phyloP scores from a whole-genome alignment of 2,888 invertebrate species.

The Leuctra nigra region DNA sequence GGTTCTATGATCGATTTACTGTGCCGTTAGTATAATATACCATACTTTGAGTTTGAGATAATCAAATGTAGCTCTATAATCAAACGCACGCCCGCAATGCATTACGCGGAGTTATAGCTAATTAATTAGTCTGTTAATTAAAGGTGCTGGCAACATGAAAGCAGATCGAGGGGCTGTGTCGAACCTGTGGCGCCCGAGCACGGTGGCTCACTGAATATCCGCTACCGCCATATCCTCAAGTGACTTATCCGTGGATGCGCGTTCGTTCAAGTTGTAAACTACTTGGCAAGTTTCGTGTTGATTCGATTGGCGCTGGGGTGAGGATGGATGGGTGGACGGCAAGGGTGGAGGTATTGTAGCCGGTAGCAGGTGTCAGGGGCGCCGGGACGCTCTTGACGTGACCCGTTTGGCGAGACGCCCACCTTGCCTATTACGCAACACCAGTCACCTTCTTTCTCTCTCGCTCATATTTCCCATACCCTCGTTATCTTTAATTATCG shows the following conservation, averaged over 20 bases:
- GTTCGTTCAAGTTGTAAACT: slow-evolving; percentile 2
- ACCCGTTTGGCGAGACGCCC: neutral
- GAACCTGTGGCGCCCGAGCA: no score
- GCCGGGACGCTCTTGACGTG: slow-evolving; percentile 1
- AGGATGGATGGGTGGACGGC: neutral
- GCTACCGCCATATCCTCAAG: slow-evolving; percentile 4
- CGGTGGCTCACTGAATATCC: no score
- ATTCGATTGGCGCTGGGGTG: slow-evolving; percentile 4
- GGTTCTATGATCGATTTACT: no score
- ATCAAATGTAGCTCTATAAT: no score
- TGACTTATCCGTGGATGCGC: neutral
- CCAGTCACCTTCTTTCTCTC: slow-evolving; percentile 3
- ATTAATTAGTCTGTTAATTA: no score
- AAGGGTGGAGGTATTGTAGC: slow-evolving; percentile 1
- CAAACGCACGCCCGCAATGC: no score
- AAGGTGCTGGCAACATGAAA: no score
- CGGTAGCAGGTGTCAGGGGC: slow-evolving; percentile 5
- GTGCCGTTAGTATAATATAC: no score
- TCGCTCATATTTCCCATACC: slow-evolving; percentile 10
- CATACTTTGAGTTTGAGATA: no score
- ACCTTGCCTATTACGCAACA: neutral
- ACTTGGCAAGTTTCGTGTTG: slow-evolving; percentile 4
- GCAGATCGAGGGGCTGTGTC: no score
- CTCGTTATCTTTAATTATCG: slow-evolving; percentile 12
- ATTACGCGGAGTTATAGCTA: no score